Evolutionary conservation across 2,113 vertebrate genomes (phyloP).

Genomic region (Motacilla tschutschensis): DNA sequence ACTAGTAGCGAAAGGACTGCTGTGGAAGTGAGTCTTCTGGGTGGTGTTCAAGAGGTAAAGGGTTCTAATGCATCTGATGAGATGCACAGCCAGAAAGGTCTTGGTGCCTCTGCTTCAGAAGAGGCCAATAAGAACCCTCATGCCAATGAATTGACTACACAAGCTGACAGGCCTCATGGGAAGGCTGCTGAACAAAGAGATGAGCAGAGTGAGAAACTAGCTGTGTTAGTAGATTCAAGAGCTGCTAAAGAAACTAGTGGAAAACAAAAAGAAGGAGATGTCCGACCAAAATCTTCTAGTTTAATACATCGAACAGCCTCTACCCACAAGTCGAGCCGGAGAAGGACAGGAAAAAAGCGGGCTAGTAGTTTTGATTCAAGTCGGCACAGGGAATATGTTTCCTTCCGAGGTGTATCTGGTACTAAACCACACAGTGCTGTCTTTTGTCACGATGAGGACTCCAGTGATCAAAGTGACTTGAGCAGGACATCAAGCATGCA

Average conservation of each 20-base stretch:
- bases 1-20: slow-evolving; percentile 76
- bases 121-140: slow-evolving; percentile 98
- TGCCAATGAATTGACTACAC: slow-evolving; percentile 86
- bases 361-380: slow-evolving; percentile 97
- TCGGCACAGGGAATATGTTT: slow-evolving; percentile 89
- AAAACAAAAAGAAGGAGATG: slow-evolving; percentile 78
- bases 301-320: slow-evolving; percentile 83
- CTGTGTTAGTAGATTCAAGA: slow-evolving; percentile 62
- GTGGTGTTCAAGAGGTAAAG: slow-evolving; percentile 53
- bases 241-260: slow-evolving; percentile 68
- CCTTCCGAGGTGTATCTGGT: slow-evolving; percentile 80
- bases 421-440: slow-evolving; percentile 88
- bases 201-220: slow-evolving; percentile 66
- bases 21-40: slow-evolving; percentile 46
- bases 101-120: slow-evolving; percentile 82
- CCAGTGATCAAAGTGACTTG: slow-evolving; percentile 94
- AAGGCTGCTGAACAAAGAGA: slow-evolving; percentile 64
- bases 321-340: slow-evolving; percentile 79
- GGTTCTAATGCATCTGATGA: slow-evolving; percentile 56
- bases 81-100: slow-evolving; percentile 59
- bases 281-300: slow-evolving; percentile 78
- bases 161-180: slow-evolving; percentile 64
- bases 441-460: slow-evolving; percentile 90
- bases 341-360: slow-evolving; percentile 89
- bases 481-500: slow-evolving; percentile 92